Conservation (phyloP, 2,888 invertebrate genomes). For the Lasioglossum malachurum region DNA sequence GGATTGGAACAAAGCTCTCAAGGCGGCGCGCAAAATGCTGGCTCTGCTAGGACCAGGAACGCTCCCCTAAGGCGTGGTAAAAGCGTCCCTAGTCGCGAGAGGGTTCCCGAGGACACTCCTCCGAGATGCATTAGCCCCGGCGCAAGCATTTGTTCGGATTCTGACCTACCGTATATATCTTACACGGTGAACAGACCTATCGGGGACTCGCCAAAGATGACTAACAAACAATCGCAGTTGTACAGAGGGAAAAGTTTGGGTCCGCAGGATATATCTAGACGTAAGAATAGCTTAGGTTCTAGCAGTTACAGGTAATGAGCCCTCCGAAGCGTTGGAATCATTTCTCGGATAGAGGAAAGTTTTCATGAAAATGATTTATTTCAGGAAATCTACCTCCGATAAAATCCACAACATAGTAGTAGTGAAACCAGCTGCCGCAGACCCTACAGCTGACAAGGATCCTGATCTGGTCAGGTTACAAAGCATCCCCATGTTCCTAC, state of each 20-base stretch:
- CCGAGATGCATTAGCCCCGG: constrained; percentile 93
- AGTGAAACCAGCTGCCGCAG: constrained; percentile 89
- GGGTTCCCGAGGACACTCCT: constrained; percentile 84
- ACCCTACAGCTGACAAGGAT: constrained; percentile 89
- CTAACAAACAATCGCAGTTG: constrained; percentile 86
- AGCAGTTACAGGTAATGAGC: constrained; percentile 61
- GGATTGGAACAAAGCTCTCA: constrained; percentile 84
- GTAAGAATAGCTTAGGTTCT: constrained; percentile 76
- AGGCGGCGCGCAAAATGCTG: constrained; percentile 65
- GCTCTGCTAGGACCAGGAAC: constrained; percentile 70
- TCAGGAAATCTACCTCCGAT: constrained; percentile 74
- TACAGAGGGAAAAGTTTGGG: constrained; percentile 80
- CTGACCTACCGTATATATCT: constrained; percentile 95
- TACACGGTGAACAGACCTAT: constrained; percentile 96
- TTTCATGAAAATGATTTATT: constrained; percentile 39
- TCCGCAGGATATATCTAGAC: constrained; percentile 77
- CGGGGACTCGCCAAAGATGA: constrained; percentile 94
- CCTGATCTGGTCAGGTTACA: constrained; percentile 90
- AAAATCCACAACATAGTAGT: constrained; percentile 92
- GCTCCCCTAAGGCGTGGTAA: constrained; percentile 81
- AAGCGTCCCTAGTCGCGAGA: constrained; percentile 82
- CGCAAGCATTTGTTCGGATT: constrained; percentile 95
- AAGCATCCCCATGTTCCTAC: constrained; percentile 96
- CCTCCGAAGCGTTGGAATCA: background rate
- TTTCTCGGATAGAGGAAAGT: constrained; percentile 10